These are phyloP conservation scores for Eriocheir sinensis DNA, from an alignment of 1,140 invertebrate genomes.

Conservation along the genomic window DNA sequence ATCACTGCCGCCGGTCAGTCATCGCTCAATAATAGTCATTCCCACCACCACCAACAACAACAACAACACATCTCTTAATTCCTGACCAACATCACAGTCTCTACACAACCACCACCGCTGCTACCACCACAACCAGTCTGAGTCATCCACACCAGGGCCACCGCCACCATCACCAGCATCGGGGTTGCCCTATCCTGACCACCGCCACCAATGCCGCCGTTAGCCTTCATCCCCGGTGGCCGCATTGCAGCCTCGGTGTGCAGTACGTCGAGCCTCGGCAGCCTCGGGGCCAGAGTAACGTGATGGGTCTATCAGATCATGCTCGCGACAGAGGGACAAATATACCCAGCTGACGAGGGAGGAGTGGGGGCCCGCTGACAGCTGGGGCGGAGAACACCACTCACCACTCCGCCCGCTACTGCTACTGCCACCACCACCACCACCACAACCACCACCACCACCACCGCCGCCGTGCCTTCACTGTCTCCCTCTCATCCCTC, in stretches of 20 bases:
- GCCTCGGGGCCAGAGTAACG: background rate
- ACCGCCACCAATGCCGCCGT: background rate
- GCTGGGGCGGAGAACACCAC: background rate
- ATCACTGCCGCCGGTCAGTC: no score
- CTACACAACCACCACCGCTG: no score
- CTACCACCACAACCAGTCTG: no score
- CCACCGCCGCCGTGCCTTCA: background rate
- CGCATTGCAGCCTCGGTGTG: background rate
- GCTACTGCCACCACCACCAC: background rate
- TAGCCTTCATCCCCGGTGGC: background rate
- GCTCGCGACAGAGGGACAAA: conserved; percentile 1
- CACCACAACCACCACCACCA: background rate
- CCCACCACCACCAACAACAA: background rate
- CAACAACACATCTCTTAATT: no score
- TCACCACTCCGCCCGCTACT: conserved; percentile 18
- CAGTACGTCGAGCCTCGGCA: background rate
- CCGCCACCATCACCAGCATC: background rate
- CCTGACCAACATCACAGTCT: no score
- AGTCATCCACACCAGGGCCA: no score
- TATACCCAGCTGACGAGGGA: conserved; percentile 13
- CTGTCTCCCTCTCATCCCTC: background rate
- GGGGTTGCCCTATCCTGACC: background rate
- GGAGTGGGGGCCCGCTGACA: background rate
- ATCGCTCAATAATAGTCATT: no score
- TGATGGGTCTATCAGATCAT: conserved; percentile 15